A percentile compares a stretch with the other conserved stretches of the same genome.
phyloP scores from a whole-genome alignment of 2,113 vertebrate species.

The Dipodomys merriami region DNA sequence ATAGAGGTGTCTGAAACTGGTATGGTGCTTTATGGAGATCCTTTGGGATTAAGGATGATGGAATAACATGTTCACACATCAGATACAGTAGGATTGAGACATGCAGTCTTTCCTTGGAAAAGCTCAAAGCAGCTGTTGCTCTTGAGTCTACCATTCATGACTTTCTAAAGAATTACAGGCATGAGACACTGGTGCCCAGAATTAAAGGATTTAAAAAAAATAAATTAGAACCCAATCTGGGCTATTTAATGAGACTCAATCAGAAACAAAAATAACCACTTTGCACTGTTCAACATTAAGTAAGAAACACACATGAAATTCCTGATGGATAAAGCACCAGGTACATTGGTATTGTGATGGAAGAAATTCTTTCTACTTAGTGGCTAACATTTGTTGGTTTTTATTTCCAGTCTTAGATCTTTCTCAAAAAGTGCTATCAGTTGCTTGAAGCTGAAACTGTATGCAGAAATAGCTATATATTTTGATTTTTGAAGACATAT shows the following conservation, averaged over 20 bases:
- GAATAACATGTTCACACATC: no score
- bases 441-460: not conserved
- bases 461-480: not conserved
- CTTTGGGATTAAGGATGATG: not conserved
- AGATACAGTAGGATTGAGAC: fast-evolving
- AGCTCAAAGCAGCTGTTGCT: not conserved
- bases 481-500: not conserved
- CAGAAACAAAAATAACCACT: no score
- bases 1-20: not conserved
- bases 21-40: fast-evolving
- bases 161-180: no score
- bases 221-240: no score
- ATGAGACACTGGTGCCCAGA: no score
- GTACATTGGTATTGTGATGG: fast-evolving
- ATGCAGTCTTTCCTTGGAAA: not conserved
- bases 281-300: fast-evolving
- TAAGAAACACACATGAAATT: not conserved
- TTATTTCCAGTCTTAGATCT: not conserved
- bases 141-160: no score
- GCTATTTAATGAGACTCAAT: no score
- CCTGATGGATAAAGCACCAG: not conserved
- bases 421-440: not conserved
- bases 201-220: no score
- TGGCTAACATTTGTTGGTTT: not conserved
- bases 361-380: not conserved